phyloP scores from a whole-genome alignment of 1,140 invertebrate species.

The Euura lappo region DNA sequence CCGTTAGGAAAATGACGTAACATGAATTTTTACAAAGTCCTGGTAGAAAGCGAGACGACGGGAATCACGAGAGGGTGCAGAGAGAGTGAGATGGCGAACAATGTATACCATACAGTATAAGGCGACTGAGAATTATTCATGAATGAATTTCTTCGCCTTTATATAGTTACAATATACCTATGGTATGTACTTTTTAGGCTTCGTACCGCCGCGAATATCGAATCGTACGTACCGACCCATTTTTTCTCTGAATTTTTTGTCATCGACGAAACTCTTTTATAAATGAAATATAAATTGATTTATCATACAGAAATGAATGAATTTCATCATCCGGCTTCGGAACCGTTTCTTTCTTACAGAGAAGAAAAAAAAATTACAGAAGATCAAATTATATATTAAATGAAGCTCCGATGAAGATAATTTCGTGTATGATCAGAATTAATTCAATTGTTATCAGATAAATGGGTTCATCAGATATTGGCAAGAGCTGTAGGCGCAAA shows the following conservation, averaged over 20 bases:
- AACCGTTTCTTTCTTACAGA: too few species aligned
- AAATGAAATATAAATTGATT: neutral
- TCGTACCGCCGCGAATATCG: too few species aligned
- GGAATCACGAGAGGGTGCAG: neutral
- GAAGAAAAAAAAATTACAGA: too few species aligned
- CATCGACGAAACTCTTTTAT: neutral
- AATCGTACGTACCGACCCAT: neutral
- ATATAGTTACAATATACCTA: too few species aligned
- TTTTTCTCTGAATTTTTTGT: neutral
- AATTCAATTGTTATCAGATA: too few species aligned
- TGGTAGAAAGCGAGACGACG: neutral
- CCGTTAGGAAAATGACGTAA: slow-evolving; percentile 1
- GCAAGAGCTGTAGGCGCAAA: neutral
- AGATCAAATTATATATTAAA: too few species aligned
- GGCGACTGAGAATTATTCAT: neutral
- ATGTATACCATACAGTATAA: neutral
- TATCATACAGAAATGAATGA: too few species aligned
- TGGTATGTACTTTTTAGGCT: too few species aligned
- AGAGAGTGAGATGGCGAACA: neutral
- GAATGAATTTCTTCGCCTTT: neutral
- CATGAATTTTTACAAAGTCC: neutral
- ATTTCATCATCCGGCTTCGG: too few species aligned
- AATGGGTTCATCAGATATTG: too few species aligned
- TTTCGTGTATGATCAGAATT: too few species aligned
- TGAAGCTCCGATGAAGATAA: too few species aligned